phyloP scores from a whole-genome alignment of 2,888 invertebrate genomes.

The Sepioteuthis lessoniana region DNA sequence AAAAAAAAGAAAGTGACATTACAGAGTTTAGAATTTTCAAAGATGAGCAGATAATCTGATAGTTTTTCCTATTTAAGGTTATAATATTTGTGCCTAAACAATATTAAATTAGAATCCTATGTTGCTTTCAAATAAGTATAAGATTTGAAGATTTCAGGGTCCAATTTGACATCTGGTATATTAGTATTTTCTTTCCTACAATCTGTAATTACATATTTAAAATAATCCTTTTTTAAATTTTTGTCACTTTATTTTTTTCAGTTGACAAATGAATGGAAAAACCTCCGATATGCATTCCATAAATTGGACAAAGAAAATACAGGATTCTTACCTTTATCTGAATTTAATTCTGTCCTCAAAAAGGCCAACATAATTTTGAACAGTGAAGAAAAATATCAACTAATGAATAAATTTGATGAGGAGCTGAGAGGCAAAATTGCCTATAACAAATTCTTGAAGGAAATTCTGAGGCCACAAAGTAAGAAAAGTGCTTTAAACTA shows the following conservation, averaged over 20 bases:
- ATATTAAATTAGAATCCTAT: too few relatives aligned
- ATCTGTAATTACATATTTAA: not conserved
- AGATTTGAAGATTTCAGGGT: too few relatives aligned
- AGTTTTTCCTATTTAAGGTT: too few relatives aligned
- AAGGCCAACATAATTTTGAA: slow-evolving; percentile 72
- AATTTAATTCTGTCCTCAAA: slow-evolving; percentile 73
- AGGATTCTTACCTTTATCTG: slow-evolving; percentile 70
- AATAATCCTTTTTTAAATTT: not conserved
- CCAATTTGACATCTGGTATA: slow-evolving; percentile 51
- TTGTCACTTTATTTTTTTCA: slow-evolving; percentile 54
- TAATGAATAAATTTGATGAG: slow-evolving; percentile 72
- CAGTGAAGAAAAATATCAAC: slow-evolving; percentile 74
- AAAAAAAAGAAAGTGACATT: too few relatives aligned
- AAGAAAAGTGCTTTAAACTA: slow-evolving; percentile 55
- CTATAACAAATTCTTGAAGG: slow-evolving; percentile 72
- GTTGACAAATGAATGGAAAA: slow-evolving; percentile 74
- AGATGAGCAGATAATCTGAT: too few relatives aligned
- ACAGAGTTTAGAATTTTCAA: too few relatives aligned
- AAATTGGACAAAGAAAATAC: slow-evolving; percentile 69
- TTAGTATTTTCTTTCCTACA: not conserved
- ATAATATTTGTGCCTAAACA: too few relatives aligned
- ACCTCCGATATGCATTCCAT: slow-evolving; percentile 71
- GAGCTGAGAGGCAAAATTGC: slow-evolving; percentile 71
- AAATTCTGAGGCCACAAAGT: slow-evolving; percentile 68
- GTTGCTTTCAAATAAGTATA: too few relatives aligned